Conservation (phyloP, 2,888 invertebrate species). For the Danaus chrysippus region DNA sequence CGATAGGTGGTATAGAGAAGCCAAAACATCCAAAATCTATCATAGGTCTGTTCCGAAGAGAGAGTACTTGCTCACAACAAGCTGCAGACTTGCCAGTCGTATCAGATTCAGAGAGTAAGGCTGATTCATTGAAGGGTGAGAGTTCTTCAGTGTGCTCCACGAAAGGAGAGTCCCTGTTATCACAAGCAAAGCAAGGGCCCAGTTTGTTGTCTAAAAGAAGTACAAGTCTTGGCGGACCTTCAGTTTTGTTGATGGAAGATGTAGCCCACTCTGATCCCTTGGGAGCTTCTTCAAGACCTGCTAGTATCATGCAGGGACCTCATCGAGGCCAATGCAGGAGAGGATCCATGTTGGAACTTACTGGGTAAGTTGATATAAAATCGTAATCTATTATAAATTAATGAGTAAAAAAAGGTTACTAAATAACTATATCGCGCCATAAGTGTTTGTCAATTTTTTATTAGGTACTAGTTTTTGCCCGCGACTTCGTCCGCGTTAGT, state of each 20-base stretch:
- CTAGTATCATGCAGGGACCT: conserved; percentile 78
- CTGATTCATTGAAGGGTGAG: conserved; percentile 63
- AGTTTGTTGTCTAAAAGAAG: conserved; percentile 68
- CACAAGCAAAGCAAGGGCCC: conserved; percentile 58
- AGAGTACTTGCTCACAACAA: conserved; percentile 87
- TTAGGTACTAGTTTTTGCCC: too few species aligned
- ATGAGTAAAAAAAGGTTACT: background rate
- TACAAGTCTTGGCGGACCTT: conserved; percentile 69
- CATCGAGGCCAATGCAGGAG: conserved; percentile 85
- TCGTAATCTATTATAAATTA: too few species aligned
- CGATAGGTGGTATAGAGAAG: conserved; percentile 90
- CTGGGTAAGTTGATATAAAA: conserved; percentile 78
- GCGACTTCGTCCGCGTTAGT: too few species aligned
- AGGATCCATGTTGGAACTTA: conserved; percentile 90
- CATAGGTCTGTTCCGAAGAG: conserved; percentile 92
- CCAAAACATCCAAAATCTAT: conserved; percentile 91
- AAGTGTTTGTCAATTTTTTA: too few species aligned
- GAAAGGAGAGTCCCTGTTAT: conserved; percentile 32
- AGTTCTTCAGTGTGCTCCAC: conserved; percentile 33
- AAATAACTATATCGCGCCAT: background rate
- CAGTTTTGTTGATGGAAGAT: conserved; percentile 81
- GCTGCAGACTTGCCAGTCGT: conserved; percentile 73
- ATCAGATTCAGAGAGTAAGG: conserved; percentile 79
- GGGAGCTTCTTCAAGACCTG: conserved; percentile 80
- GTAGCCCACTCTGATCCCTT: conserved; percentile 80